Evolutionary conservation across 92 coral and sea anemone species (phyloP).

Genomic region (Chrysogorgia sp.): DNA sequence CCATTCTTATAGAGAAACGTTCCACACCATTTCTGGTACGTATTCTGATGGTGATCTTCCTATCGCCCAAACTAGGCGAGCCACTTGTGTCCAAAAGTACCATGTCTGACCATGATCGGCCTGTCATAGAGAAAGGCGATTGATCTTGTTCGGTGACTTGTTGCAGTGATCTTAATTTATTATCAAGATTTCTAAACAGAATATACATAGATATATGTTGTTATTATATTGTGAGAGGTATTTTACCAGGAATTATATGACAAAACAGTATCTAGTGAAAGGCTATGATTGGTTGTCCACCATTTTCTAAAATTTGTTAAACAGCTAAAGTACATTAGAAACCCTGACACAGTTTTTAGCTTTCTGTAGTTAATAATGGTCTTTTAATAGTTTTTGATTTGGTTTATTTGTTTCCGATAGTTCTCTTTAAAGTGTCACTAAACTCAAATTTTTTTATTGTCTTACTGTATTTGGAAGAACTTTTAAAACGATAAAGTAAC

Average conservation of each 20-base stretch:
- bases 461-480: no score
- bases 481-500: no score
- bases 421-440: no score
- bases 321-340: no score
- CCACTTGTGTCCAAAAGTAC: conserved; percentile 58
- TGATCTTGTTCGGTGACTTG: conserved; percentile 42
- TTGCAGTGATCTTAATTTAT: conserved; percentile 55
- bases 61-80: conserved; percentile 62
- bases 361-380: no score
- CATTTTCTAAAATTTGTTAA: no score
- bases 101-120: conserved; percentile 42
- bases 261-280: background rate
- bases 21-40: conserved; percentile 85
- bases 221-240: background rate
- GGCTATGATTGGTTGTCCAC: no score
- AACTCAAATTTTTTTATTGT: no score
- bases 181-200: conserved; percentile 58
- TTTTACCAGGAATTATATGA: background rate
- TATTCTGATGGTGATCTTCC: conserved; percentile 75
- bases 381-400: no score
- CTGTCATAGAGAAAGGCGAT: conserved; percentile 20
- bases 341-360: no score
- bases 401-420: no score
- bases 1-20: conserved; percentile 75
- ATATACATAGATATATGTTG: background rate